A percentile compares a stretch with the other conserved stretches of the same genome.
Evolutionary conservation across 2,888 invertebrate species (phyloP).

Genomic region (Tupiocoris notatus): DNA sequence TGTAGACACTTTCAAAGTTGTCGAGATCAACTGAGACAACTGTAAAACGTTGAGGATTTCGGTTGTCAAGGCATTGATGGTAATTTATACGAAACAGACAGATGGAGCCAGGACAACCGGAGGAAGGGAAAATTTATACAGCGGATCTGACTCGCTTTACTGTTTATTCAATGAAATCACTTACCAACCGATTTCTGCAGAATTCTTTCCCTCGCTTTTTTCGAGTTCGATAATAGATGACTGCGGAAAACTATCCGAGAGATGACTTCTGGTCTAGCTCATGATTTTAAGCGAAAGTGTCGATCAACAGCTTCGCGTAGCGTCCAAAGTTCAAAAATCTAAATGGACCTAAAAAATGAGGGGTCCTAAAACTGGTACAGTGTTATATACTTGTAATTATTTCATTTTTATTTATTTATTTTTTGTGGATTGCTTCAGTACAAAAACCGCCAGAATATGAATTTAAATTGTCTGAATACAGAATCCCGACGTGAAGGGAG

Average conservation of each 20-base stretch:
- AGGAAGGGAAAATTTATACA: neutral
- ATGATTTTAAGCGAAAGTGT: too few species aligned
- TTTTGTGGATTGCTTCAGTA: too few species aligned
- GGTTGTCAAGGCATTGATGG: neutral
- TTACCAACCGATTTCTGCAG: neutral
- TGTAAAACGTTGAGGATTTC: neutral
- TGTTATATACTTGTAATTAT: too few species aligned
- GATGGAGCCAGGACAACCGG: neutral
- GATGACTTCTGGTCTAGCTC: too few species aligned
- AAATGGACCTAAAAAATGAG: too few species aligned
- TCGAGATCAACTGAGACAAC: neutral
- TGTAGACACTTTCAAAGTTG: neutral
- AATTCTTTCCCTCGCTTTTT: neutral
- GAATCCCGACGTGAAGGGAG: too few species aligned
- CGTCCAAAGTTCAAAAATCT: too few species aligned
- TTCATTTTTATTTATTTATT: too few species aligned
- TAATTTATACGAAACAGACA: neutral
- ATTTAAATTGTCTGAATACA: too few species aligned
- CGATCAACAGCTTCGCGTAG: too few species aligned
- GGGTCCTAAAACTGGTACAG: too few species aligned
- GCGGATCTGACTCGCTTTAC: neutral
- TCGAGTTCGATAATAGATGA: neutral
- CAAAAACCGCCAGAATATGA: too few species aligned
- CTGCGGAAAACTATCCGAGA: neutral
- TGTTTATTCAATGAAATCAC: neutral